Evolutionary conservation across 2,888 invertebrate species (phyloP), one percentile per base, ranked within the genome.

Genomic region (Agriopis aurantiaria): DNA sequence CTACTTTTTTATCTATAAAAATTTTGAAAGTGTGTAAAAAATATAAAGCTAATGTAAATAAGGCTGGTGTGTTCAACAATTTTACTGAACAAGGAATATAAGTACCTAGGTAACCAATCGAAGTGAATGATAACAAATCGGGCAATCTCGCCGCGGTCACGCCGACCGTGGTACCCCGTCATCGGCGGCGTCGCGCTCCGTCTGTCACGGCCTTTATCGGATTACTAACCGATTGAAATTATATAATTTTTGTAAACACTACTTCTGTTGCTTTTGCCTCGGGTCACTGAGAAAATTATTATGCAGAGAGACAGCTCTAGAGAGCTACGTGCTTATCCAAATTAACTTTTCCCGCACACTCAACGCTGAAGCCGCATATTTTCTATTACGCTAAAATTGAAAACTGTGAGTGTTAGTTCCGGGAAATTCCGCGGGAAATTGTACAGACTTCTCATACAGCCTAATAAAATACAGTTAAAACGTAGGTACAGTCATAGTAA

Each of bases 101-200:
- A 43, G 23, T 23, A n/a, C n/a, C n/a, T n/a, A 56, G 48, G 40
- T 14, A 53, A 60, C 45, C 23, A 48, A 53, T 56, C 56, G 53
- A 49, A 46, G 43, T 43, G 12, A 56, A 58, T 68, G 69, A 72
- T 68, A 72, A 60, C 64, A 68, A 70, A 52, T 70, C 68, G 60
- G 67, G 57, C 23, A 68, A 68, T 71, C 63, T 61, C 69, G 66
- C 61, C 68, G 57, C 61, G 43, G 67, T 56, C 51, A 33, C 60
- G 5, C 8, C 59, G 49, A 52, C 51, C 61, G 51, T 23, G 41
- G 41, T 8, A 60, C 52, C 57, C 66, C 60, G 55, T 72, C 66
- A 72, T 72, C 76, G 71, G 70, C 74, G 69, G 6, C 63, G 76
- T 75, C 75, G 76, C 75, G 78, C 68, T 69, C 69, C 65, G 75